Evolutionary conservation across 37 sponge, comb jelly and placozoan species (phyloP), one percentile per base, ranked within the genome.

Genomic region (Amphimedon queenslandica): DNA sequence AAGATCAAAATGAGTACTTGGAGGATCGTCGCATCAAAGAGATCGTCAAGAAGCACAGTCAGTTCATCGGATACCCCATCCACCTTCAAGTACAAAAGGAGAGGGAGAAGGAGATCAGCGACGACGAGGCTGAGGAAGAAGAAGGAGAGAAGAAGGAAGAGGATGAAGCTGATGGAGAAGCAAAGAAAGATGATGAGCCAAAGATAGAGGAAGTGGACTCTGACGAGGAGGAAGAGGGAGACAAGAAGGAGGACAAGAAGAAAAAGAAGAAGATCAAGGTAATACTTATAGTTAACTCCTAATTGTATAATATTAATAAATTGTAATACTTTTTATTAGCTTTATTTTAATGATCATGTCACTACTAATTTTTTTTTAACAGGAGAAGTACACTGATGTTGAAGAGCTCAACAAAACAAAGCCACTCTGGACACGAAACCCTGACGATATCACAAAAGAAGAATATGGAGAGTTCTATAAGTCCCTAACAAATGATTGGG

Each of bases 401-500:
- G 96, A 98, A 58, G 93, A 94, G 58, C 88, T 98, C 64, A 98
- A 98, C 83, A 98, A 98, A 57, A 98, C 93, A 57, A 98, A 98
- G 68, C 99, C 99, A 3, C 82, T 98, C 51, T 98, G 99, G 99
- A 98, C 96, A 47, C 82, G 96, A 4, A 98, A 94, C 72, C 96
- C 99, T 29, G 93, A 94, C 66, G 99, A 98, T 75, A 98, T 98
- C 80, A 89, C 73, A 16, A 75, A 86, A 53, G 99, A 98, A 64
- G 99, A 98, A 69, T 98, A 98, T 75, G 99, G 93, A 20, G 93
- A 92, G 55, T 98, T 98, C 87, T 98, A 98, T 87, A 98, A 98
- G 77, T 93, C 90, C n/a, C 88, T 98, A 38, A 95, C 96, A 76
- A 98, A 98, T 55, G 99, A 98, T 78, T 98, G 99, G 99, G 99